phyloP scores from a whole-genome alignment of 2,888 invertebrate species.

The Stictocephala bisonia region DNA sequence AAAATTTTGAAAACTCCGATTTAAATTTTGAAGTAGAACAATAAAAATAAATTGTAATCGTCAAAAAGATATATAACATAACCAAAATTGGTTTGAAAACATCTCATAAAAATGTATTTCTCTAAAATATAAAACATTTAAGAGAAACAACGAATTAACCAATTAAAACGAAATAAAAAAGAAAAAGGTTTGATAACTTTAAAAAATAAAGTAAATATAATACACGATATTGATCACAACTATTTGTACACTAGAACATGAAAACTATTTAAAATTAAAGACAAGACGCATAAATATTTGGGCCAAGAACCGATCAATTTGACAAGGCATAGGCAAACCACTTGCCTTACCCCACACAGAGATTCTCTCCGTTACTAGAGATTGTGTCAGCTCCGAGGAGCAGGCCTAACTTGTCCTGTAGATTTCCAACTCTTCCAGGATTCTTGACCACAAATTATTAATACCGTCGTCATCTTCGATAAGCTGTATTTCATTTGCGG shows the following conservation, averaged over 20 bases:
- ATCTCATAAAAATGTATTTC: too few species aligned
- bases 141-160: too few species aligned
- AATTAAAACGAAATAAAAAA: too few species aligned
- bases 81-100: too few species aligned
- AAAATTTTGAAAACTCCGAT: neutral
- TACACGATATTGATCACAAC: constrained; percentile 2
- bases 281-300: constrained; percentile 28
- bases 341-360: constrained; percentile 43
- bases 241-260: constrained; percentile 25
- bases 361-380: neutral
- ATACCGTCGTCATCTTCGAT: constrained; percentile 23
- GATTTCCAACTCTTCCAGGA: constrained; percentile 10
- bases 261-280: neutral
- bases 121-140: too few species aligned
- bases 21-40: too few species aligned
- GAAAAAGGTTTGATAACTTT: neutral
- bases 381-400: neutral
- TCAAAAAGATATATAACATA: too few species aligned
- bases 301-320: constrained; percentile 21
- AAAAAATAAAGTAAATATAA: constrained; percentile 16
- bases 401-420: neutral
- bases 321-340: constrained; percentile 30
- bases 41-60: too few species aligned
- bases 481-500: constrained; percentile 38
- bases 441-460: constrained; percentile 22